Conservation (phyloP, 2,113 vertebrate genomes). For the Pyrgilauda ruficollis region DNA sequence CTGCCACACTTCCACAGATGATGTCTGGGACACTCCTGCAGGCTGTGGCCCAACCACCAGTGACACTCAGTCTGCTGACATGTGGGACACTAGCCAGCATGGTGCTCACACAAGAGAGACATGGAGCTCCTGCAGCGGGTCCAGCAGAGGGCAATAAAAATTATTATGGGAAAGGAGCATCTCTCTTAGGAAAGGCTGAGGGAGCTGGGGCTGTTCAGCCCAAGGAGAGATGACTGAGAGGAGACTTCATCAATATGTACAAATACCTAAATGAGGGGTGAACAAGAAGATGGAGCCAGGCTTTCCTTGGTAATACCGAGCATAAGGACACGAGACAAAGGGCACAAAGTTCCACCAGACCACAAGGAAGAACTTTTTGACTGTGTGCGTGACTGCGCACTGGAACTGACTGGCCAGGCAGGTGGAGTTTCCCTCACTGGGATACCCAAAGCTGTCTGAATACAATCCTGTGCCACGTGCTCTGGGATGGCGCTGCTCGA, state of each 20-base stretch:
- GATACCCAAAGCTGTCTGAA: not conserved
- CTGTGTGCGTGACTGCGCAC: rapidly evolving
- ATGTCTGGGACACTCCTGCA: not conserved
- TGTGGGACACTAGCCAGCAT: not conserved
- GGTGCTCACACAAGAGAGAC: not conserved
- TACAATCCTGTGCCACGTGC: not conserved
- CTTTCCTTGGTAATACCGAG: not conserved
- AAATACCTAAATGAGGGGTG: not conserved
- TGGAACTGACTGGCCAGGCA: not conserved
- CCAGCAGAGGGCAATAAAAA: not conserved
- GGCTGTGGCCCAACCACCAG: not conserved
- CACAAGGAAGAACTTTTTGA: not conserved
- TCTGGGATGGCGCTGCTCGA: not conserved
- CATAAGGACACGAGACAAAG: not conserved
- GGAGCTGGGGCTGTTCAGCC: not conserved
- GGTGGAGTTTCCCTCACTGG: too few relatives aligned
- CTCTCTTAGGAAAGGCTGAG: not conserved
- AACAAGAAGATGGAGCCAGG: not conserved
- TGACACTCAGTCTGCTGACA: too few relatives aligned
- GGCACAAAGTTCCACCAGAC: not conserved
- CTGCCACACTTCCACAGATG: rapidly evolving
- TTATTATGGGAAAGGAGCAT: not conserved
- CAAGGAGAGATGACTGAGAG: not conserved
- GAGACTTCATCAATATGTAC: too few relatives aligned
- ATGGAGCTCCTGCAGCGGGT: rapidly evolving